Conservation (phyloP, 2,888 invertebrate genomes). For the Ypsolopha scabrella region DNA sequence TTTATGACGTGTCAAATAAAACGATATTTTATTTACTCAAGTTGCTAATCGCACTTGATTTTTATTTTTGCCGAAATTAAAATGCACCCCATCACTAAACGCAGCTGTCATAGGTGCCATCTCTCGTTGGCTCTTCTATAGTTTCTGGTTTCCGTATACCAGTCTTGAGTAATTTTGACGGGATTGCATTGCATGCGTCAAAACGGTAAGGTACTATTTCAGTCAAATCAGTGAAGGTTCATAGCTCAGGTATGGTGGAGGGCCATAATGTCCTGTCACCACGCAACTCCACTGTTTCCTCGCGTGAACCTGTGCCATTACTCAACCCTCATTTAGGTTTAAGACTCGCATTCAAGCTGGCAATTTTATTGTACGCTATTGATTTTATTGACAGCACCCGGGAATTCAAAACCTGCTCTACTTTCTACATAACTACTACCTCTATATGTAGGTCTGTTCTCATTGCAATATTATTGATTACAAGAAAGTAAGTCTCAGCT, state of each 20-base stretch:
- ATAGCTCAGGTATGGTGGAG: background rate
- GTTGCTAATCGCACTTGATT: no score
- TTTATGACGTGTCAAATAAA: no score
- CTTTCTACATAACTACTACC: background rate
- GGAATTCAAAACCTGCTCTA: conserved; percentile 22
- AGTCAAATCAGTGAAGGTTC: conserved; percentile 26
- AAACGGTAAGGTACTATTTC: conserved; percentile 12
- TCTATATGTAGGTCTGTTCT: no score
- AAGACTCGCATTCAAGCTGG: conserved; percentile 59
- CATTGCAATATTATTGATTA: background rate
- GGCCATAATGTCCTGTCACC: conserved; percentile 39
- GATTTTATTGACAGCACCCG: conserved; percentile 54
- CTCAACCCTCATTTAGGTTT: conserved; percentile 67
- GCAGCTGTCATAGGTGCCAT: no score
- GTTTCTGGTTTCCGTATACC: no score
- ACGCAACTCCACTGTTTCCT: conserved; percentile 57
- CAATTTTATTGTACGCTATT: conserved; percentile 65
- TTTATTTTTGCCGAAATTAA: no score
- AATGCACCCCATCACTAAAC: no score
- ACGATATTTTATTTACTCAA: no score
- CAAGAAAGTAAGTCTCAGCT: background rate
- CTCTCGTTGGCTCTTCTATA: no score
- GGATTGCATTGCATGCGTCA: background rate
- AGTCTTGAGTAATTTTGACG: background rate
- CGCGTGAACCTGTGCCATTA: conserved; percentile 34